Evolutionary conservation across 35 echinoderm and acorn worm species (phyloP).

Genomic region (Strongylocentrotus purpuratus): DNA sequence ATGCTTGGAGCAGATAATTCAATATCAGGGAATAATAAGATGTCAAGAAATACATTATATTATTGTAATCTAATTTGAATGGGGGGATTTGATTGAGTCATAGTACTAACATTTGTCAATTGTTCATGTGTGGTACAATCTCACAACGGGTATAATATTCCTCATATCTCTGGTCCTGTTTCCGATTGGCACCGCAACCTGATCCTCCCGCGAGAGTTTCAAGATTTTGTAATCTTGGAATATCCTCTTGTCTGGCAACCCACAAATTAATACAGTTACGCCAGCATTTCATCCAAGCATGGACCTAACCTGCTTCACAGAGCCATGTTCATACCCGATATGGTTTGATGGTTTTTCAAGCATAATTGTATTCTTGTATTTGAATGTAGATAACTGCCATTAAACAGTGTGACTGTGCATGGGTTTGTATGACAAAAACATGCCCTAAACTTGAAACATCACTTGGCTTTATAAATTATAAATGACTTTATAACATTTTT

Average conservation of each 20-base stretch:
- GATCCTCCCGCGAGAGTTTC: conserved; percentile 15
- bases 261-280: not conserved
- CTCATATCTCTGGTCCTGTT: not conserved
- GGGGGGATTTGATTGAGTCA: conserved; percentile 34
- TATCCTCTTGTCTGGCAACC: conserved; percentile 21
- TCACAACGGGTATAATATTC: not conserved
- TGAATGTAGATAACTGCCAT: not conserved
- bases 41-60: conserved; percentile 19
- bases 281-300: not conserved
- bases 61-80: conserved; percentile 36
- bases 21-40: not conserved
- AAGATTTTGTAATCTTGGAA: conserved; percentile 27
- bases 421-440: no score
- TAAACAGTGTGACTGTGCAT: not conserved
- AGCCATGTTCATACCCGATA: not conserved
- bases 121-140: conserved; percentile 6
- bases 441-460: no score
- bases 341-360: not conserved
- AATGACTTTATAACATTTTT: no score
- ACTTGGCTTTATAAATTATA: no score
- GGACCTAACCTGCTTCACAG: not conserved
- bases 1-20: not conserved
- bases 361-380: not conserved
- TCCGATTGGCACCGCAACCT: not conserved
- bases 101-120: not conserved